phyloP scores from a whole-genome alignment of 2,888 invertebrate species.

The Scaptomyza flava region DNA sequence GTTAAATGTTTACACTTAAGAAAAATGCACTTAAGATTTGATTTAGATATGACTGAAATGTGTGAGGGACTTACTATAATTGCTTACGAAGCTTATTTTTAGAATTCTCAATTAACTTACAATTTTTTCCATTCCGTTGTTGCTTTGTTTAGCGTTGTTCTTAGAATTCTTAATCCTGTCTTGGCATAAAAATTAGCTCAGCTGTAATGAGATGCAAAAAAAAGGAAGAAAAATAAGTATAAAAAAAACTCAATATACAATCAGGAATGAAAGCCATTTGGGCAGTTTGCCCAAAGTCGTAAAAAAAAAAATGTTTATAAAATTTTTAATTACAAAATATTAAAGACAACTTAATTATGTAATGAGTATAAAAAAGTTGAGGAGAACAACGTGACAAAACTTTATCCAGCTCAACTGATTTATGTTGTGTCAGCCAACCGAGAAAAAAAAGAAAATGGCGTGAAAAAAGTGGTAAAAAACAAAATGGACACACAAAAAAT shows the following conservation, averaged over 20 bases:
- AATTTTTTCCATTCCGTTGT: constrained; percentile 76
- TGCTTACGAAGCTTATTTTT: neutral
- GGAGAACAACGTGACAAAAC: constrained; percentile 8
- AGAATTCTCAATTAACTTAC: constrained; percentile 45
- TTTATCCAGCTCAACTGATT: constrained; percentile 50
- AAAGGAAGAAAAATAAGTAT: constrained; percentile 36
- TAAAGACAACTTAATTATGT: constrained; percentile 69
- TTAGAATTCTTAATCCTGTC: constrained; percentile 11
- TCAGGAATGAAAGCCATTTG: constrained; percentile 18
- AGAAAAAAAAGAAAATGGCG: constrained; percentile 43
- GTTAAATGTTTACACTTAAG: neutral
- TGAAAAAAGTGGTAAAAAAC: constrained; percentile 43
- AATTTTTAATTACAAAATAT: constrained; percentile 70
- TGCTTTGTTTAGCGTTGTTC: constrained; percentile 30
- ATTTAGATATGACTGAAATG: neutral
- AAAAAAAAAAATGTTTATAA: constrained; percentile 56
- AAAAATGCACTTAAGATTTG: neutral
- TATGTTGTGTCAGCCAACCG: constrained; percentile 46
- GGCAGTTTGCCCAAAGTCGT: constrained; percentile 17
- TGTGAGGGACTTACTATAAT: neutral
- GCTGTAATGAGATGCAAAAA: constrained; percentile 61
- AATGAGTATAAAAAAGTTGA: constrained; percentile 61
- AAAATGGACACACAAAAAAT: constrained; percentile 24
- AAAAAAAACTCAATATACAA: constrained; percentile 24
- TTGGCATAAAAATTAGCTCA: constrained; percentile 20